phyloP scores from a whole-genome alignment of 2,888 invertebrate species.

The Phaedon cochleariae region DNA sequence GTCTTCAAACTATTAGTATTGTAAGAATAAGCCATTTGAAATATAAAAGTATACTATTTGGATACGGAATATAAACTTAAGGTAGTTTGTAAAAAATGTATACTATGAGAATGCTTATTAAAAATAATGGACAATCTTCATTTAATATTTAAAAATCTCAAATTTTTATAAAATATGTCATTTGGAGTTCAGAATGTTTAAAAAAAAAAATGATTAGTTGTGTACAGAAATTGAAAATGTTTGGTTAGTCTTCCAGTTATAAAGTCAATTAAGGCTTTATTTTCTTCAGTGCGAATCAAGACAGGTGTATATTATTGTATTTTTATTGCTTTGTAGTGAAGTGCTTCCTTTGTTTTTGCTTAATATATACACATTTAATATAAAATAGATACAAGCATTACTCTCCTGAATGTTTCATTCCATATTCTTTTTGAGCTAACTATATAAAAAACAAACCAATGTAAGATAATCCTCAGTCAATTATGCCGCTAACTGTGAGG shows the following conservation, averaged over 20 bases:
- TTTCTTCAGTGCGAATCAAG: too few relatives aligned
- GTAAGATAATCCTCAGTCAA: too few relatives aligned
- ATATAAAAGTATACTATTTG: background rate
- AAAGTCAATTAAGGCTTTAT: background rate
- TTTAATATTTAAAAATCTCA: background rate
- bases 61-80: background rate
- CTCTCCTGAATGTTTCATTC: background rate
- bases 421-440: too few relatives aligned
- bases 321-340: constrained; percentile 10
- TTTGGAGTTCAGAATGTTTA: background rate
- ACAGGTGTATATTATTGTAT: background rate
- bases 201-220: background rate
- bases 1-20: background rate
- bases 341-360: constrained; percentile 6
- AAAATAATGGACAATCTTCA: constrained; percentile 6
- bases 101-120: background rate
- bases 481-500: too few relatives aligned
- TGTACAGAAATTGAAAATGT: background rate
- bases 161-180: background rate
- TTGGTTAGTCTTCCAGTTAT: background rate
- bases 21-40: background rate
- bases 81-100: background rate
- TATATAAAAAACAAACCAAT: too few relatives aligned
- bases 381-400: background rate
- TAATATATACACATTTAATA: background rate